phyloP scores from a whole-genome alignment of 2,113 vertebrate genomes.

The Proteles cristata region DNA sequence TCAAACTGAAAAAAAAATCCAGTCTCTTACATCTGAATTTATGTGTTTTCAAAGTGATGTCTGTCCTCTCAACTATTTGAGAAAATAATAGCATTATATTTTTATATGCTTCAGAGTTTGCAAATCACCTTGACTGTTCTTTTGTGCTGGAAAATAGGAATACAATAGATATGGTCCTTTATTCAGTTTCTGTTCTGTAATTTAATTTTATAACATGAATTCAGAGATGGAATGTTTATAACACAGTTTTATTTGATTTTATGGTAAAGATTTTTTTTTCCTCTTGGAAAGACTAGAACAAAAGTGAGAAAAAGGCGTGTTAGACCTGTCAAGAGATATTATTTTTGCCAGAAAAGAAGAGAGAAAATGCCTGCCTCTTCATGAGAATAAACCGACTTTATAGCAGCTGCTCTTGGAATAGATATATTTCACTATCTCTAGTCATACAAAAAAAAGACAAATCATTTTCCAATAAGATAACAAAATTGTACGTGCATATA shows the following conservation, averaged over 20 bases:
- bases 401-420: constrained; percentile 11
- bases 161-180: background rate
- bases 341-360: constrained; percentile 41
- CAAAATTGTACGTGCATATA: background rate
- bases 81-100: constrained; percentile 29
- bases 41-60: constrained; percentile 36
- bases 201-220: constrained; percentile 64
- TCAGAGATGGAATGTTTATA: constrained; percentile 49
- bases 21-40: background rate
- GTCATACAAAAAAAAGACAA: background rate
- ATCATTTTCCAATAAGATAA: background rate
- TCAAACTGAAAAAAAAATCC: background rate
- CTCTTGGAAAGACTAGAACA: constrained; percentile 30
- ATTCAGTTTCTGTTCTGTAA: constrained; percentile 48
- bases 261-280: constrained; percentile 50
- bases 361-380: background rate
- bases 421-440: background rate
- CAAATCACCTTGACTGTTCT: constrained; percentile 35
- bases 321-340: constrained; percentile 46
- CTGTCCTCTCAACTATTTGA: constrained; percentile 35
- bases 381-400: constrained; percentile 23
- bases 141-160: constrained; percentile 46
- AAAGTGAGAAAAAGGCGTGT: constrained; percentile 34
- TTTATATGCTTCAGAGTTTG: background rate
- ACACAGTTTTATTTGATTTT: constrained; percentile 57